Evolutionary conservation across 2,888 invertebrate genomes (phyloP).

Genomic region (Eurois occulta): DNA sequence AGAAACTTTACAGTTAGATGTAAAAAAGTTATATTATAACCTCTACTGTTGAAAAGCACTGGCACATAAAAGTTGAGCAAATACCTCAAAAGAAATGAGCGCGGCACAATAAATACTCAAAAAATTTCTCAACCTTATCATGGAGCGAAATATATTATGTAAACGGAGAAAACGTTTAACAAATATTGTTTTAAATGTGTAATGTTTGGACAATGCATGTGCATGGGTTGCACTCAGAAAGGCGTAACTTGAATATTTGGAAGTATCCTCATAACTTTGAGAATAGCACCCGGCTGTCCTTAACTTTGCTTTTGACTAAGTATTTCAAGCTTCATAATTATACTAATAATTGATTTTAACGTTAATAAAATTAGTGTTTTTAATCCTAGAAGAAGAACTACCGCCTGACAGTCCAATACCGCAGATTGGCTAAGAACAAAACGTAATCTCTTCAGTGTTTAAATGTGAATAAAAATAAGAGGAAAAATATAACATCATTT

Average conservation of each 20-base stretch:
- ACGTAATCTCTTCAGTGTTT: not conserved
- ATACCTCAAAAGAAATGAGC: constrained; percentile 16
- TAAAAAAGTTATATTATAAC: not conserved
- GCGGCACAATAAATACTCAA: constrained; percentile 13
- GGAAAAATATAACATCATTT: not conserved
- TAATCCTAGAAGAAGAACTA: not conserved
- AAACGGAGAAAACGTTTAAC: constrained; percentile 29
- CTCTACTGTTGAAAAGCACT: not conserved
- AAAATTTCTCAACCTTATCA: constrained; percentile 43
- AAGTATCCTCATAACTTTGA: not conserved
- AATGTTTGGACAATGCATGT: constrained; percentile 40
- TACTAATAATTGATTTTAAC: no score
- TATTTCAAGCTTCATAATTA: no score
- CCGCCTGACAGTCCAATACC: no score
- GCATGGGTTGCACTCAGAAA: constrained; percentile 11
- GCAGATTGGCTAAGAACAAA: not conserved
- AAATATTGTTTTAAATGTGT: constrained; percentile 44
- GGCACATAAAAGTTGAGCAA: constrained; percentile 19
- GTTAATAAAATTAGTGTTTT: not conserved
- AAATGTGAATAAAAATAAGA: not conserved
- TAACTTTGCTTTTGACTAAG: not conserved
- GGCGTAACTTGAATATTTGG: not conserved
- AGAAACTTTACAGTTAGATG: not conserved
- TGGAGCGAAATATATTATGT: constrained; percentile 31
- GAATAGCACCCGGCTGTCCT: not conserved